These are phyloP conservation scores for Sesia bembeciformis DNA, from an alignment of 2,888 invertebrate species.

Conservation along the genomic window DNA sequence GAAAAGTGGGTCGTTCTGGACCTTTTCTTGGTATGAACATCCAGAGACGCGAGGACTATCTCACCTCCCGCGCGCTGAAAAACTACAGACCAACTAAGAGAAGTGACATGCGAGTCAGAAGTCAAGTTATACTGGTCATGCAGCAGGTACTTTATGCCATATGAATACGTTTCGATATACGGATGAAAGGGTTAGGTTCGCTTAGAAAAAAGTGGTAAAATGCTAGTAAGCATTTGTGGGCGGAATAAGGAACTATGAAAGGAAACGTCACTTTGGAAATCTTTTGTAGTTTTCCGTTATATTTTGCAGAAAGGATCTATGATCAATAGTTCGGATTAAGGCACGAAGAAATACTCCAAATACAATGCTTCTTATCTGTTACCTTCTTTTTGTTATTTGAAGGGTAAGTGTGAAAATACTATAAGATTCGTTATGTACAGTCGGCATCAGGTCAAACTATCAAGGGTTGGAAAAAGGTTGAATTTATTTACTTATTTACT, in stretches of 20 bases:
- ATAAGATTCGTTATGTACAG: too few species aligned
- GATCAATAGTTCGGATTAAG: conserved; percentile 15
- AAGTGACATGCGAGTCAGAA: conserved; percentile 13
- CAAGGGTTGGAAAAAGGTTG: too few species aligned
- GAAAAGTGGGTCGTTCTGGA: conserved; percentile 49
- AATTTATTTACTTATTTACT: too few species aligned
- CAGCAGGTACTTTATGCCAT: conserved; percentile 41
- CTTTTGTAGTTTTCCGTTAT: conserved; percentile 34
- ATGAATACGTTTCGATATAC: conserved; percentile 51
- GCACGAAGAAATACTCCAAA: neutral
- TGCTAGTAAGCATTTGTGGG: conserved; percentile 53
- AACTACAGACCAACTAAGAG: conserved; percentile 4
- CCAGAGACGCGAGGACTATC: conserved; percentile 21
- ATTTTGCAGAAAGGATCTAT: conserved; percentile 1
- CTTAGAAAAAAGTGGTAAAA: conserved; percentile 44
- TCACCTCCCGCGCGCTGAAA: conserved; percentile 2
- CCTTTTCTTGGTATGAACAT: conserved; percentile 36
- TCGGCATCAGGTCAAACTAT: too few species aligned
- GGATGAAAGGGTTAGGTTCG: conserved; percentile 43
- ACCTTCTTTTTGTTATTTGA: too few species aligned
- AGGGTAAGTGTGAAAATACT: too few species aligned
- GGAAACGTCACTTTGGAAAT: conserved; percentile 29
- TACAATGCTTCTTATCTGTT: neutral
- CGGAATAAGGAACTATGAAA: conserved; percentile 31
- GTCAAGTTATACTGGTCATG: conserved; percentile 22